Evolutionary conservation across 2,113 vertebrate species (phyloP).

Genomic region (Etheostoma cragini): DNA sequence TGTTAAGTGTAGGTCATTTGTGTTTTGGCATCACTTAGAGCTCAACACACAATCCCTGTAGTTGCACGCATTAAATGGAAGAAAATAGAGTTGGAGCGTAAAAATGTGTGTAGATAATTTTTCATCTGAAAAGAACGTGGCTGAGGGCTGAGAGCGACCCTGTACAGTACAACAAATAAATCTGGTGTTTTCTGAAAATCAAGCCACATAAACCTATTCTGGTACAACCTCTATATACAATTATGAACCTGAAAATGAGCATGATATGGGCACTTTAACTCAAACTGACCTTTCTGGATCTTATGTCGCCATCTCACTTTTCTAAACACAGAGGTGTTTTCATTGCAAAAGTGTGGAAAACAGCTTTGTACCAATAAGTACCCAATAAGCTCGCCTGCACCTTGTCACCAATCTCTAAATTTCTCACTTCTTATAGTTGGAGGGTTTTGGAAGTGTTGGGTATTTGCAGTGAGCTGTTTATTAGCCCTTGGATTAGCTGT

Average conservation of each 20-base stretch:
- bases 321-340: not conserved
- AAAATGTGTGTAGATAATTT: not conserved
- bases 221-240: too few species aligned
- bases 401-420: slow-evolving; percentile 1
- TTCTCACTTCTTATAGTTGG: slow-evolving; percentile 10
- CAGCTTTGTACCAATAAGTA: slow-evolving; percentile 1
- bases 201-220: too few species aligned
- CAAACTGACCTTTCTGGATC: not conserved
- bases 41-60: not conserved
- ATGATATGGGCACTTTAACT: not conserved
- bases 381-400: slow-evolving; percentile 10
- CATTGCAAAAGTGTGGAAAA: not conserved
- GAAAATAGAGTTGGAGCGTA: not conserved
- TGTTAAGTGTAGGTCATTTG: not conserved
- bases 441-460: slow-evolving; percentile 1
- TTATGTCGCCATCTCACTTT: not conserved
- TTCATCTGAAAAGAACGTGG: too few species aligned
- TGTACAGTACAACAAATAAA: too few species aligned
- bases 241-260: too few species aligned
- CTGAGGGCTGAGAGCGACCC: too few species aligned
- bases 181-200: too few species aligned
- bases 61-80: not conserved
- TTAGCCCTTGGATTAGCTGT: slow-evolving; percentile 23
- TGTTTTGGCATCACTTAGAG: not conserved
- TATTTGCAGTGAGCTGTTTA: slow-evolving; percentile 30